Percentiles rank a stretch among this genome's conserved stretches.
These are phyloP conservation scores for Thalassoma bifasciatum DNA, from an alignment of 2,113 vertebrate species.

Conservation along the genomic window DNA sequence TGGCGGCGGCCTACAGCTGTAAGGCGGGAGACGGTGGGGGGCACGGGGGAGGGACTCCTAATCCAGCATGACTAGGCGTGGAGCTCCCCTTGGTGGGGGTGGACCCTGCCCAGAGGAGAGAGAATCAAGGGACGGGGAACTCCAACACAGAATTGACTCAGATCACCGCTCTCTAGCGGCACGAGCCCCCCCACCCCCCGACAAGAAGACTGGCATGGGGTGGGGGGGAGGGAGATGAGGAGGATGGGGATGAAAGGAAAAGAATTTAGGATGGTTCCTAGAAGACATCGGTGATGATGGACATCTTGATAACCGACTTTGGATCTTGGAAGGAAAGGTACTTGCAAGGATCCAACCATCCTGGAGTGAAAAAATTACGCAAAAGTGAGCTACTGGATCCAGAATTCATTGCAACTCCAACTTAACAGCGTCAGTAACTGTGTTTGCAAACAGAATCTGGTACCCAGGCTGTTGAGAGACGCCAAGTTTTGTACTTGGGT, in stretches of 20 bases:
- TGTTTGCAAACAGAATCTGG: background rate
- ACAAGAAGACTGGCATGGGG: conserved; percentile 75
- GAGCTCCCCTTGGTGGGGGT: conserved; percentile 92
- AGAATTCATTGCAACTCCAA: conserved; percentile 1
- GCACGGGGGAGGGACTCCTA: conserved; percentile 87
- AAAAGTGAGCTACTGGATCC: background rate
- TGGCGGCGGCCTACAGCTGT: conserved; percentile 89
- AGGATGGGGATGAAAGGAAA: conserved; percentile 67
- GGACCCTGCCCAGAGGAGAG: conserved; percentile 80
- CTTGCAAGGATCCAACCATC: background rate
- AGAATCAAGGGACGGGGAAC: conserved; percentile 88
- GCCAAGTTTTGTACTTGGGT: background rate
- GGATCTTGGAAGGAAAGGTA: background rate
- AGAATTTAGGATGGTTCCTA: conserved; percentile 53
- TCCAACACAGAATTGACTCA: conserved; percentile 96
- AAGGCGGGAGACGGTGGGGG: conserved; percentile 86
- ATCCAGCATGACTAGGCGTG: conserved; percentile 99
- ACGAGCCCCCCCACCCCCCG: conserved; percentile 72
- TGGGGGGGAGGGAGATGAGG: conserved; percentile 70
- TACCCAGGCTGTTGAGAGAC: background rate
- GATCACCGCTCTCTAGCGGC: conserved; percentile 92
- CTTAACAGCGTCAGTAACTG: conserved; percentile 1
- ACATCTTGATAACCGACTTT: background rate
- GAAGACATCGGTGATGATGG: background rate
- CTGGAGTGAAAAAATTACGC: background rate